Evolutionary conservation across 2,888 invertebrate genomes (phyloP).

Genomic region (Dexiosoma caninum): DNA sequence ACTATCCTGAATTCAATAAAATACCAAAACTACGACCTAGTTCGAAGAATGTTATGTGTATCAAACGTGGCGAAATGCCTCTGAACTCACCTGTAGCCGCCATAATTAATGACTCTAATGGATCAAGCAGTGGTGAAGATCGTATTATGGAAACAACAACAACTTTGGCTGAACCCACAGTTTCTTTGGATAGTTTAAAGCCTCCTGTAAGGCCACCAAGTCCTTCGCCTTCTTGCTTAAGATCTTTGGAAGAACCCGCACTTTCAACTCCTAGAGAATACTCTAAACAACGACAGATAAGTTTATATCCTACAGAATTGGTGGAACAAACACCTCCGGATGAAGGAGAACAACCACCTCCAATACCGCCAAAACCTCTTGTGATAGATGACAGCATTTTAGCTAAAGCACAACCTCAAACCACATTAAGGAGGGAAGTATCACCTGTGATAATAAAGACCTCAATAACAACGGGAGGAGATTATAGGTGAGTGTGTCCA

Average conservation of each 20-base stretch:
- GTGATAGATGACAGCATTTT: conserved; percentile 19
- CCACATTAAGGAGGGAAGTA: conserved; percentile 67
- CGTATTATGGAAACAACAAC: conserved; percentile 63
- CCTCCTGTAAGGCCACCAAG: conserved; percentile 67
- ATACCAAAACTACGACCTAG: conserved; percentile 76
- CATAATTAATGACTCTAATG: conserved; percentile 76
- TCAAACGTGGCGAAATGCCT: conserved; percentile 73
- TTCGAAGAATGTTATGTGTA: conserved; percentile 77
- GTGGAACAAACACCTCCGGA: conserved; percentile 4
- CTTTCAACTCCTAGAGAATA: conserved; percentile 70
- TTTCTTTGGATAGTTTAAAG: conserved; percentile 54
- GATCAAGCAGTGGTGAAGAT: conserved; percentile 76
- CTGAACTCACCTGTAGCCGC: conserved; percentile 75
- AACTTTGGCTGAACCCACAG: conserved; percentile 52
- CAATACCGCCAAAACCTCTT: conserved; percentile 68
- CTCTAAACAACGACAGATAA: conserved; percentile 66
- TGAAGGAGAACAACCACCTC: conserved; percentile 65
- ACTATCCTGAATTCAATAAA: conserved; percentile 76
- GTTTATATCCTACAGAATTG: conserved; percentile 47
- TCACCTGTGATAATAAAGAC: conserved; percentile 76
- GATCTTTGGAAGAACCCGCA: conserved; percentile 64
- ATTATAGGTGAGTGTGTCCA: conserved; percentile 71
- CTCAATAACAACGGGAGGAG: conserved; percentile 75
- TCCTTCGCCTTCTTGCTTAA: conserved; percentile 66
- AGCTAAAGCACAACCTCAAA: conserved; percentile 27